A percentile compares a stretch with the other conserved stretches of the same genome.
Evolutionary conservation across 1,140 invertebrate species (phyloP).

Genomic region (Zaprionus africanus): DNA sequence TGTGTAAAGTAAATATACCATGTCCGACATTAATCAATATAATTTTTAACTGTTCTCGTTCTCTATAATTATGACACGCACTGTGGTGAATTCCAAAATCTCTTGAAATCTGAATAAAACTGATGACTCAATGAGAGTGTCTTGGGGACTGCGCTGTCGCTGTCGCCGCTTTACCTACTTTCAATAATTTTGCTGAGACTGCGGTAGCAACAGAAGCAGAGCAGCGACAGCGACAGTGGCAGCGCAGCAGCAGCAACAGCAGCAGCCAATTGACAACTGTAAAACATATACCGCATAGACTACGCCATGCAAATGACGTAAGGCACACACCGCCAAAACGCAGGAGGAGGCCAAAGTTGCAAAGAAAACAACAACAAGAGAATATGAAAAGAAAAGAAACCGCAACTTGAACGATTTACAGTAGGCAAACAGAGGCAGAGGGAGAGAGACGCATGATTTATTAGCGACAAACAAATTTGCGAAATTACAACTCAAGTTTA

Average conservation of each 20-base stretch:
- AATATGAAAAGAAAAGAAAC: background rate
- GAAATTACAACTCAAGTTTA: constrained; percentile 67
- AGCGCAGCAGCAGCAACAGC: constrained; percentile 46
- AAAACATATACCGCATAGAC: constrained; percentile 69
- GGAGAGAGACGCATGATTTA: constrained; percentile 63
- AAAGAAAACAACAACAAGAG: constrained; percentile 17
- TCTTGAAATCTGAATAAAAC: constrained; percentile 22
- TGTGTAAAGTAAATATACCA: background rate
- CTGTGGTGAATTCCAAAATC: background rate
- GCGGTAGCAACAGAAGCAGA: constrained; percentile 57
- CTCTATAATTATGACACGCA: constrained; percentile 4
- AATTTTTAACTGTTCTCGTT: background rate
- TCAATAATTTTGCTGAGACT: constrained; percentile 59
- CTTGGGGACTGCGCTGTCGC: background rate
- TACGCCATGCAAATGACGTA: constrained; percentile 63
- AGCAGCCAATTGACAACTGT: constrained; percentile 73
- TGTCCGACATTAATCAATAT: constrained; percentile 1
- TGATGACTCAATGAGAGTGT: constrained; percentile 45
- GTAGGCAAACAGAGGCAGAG: constrained; percentile 11
- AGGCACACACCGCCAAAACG: constrained; percentile 43
- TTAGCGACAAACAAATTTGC: constrained; percentile 62
- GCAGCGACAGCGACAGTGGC: constrained; percentile 9
- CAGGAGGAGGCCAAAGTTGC: constrained; percentile 36
- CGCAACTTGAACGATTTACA: constrained; percentile 45
- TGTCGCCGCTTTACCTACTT: constrained; percentile 67